A percentile compares a stretch with the other conserved stretches of the same genome.
These are phyloP conservation scores for Heliconius ethilla DNA, from an alignment of 2,888 invertebrate genomes.

Conservation along the genomic window DNA sequence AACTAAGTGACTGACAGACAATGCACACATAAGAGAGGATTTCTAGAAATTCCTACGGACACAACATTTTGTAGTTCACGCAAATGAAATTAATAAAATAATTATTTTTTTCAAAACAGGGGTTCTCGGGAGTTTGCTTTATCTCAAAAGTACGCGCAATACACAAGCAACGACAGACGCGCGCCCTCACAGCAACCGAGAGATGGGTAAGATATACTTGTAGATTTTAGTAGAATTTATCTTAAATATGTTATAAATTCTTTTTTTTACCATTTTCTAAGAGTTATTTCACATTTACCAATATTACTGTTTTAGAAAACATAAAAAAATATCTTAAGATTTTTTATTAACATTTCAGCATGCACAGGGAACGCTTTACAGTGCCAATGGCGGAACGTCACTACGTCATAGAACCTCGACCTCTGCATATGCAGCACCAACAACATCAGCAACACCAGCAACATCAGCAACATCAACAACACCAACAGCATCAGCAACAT, in stretches of 20 bases:
- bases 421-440: conserved; percentile 54
- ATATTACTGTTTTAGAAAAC: too few species aligned
- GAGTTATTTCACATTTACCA: too few species aligned
- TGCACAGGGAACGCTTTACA: conserved; percentile 58
- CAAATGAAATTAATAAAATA: neutral
- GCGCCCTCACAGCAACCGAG: conserved; percentile 58
- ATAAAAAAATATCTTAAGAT: neutral
- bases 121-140: conserved; percentile 54
- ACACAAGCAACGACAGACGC: conserved; percentile 66
- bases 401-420: conserved; percentile 64
- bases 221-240: neutral
- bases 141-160: conserved; percentile 60
- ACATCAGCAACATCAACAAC: conserved; percentile 52
- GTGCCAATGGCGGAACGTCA: conserved; percentile 70
- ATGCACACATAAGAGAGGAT: too few species aligned
- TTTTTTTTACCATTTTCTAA: too few species aligned
- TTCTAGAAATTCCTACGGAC: too few species aligned
- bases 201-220: conserved; percentile 54
- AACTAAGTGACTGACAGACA: too few species aligned
- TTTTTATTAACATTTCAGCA: conserved; percentile 13
- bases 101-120: conserved; percentile 47
- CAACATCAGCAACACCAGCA: conserved; percentile 50
- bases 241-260: neutral
- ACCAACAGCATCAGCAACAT: conserved; percentile 56
- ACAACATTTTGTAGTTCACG: too few species aligned